Conservation (phyloP, 2,888 invertebrate species). For the Escarpia spicata region DNA sequence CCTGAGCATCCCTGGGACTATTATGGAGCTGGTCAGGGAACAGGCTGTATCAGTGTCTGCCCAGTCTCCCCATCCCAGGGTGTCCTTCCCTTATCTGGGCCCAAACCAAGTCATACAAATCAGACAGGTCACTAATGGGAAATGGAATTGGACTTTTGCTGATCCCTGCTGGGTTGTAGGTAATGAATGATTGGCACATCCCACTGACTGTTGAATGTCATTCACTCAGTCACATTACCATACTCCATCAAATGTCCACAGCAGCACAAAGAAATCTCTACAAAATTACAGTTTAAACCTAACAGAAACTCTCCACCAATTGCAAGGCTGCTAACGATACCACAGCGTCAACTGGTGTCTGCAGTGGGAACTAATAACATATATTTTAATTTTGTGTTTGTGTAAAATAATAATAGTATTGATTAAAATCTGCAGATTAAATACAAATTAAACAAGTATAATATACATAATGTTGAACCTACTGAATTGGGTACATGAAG, state of each 20-base stretch:
- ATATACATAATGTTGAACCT: no score
- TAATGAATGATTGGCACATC: conserved; percentile 1
- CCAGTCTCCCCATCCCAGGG: neutral
- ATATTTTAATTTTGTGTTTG: neutral
- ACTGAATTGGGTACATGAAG: no score
- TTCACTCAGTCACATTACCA: neutral
- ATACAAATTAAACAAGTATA: no score
- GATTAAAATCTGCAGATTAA: neutral
- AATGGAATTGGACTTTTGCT: neutral
- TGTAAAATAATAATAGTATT: neutral
- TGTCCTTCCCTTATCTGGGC: neutral
- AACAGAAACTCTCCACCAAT: neutral
- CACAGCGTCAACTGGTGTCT: neutral
- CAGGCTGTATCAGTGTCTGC: neutral
- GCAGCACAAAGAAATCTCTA: neutral
- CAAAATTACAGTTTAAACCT: neutral
- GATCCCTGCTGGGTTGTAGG: neutral
- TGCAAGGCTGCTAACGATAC: neutral
- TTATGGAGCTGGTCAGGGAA: neutral
- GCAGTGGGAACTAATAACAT: neutral
- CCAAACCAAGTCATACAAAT: neutral
- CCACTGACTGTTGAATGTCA: neutral
- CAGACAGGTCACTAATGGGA: conserved; percentile 4
- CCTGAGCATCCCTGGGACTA: neutral
- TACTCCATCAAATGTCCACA: neutral